A percentile compares a stretch with the other conserved stretches of the same genome.
Evolutionary conservation across 1,140 invertebrate species (phyloP).

Genomic region (Meteorus sp.): DNA sequence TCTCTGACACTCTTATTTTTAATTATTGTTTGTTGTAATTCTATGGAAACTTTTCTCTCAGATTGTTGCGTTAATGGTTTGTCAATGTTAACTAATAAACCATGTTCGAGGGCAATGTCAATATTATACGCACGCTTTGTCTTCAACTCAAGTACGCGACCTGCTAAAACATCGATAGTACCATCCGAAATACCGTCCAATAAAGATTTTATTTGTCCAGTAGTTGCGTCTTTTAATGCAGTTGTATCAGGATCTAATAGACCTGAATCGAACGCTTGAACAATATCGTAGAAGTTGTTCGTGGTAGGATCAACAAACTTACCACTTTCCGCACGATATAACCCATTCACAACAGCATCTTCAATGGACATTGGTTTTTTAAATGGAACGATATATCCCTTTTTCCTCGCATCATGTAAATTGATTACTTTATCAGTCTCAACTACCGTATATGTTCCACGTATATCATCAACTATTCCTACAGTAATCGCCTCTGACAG

Average conservation of each 20-base stretch:
- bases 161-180: slow-evolving; percentile 74
- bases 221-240: slow-evolving; percentile 74
- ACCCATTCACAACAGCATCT: slow-evolving; percentile 73
- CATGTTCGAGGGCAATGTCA: slow-evolving; percentile 73
- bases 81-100: slow-evolving; percentile 73
- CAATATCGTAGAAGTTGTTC: slow-evolving; percentile 71
- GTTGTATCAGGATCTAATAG: slow-evolving; percentile 78
- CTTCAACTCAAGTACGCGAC: slow-evolving; percentile 77
- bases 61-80: slow-evolving; percentile 63
- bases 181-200: slow-evolving; percentile 76
- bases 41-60: slow-evolving; percentile 40
- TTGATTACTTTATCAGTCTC: slow-evolving; percentile 64
- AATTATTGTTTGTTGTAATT: slow-evolving; percentile 54
- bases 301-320: slow-evolving; percentile 76
- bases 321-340: slow-evolving; percentile 78
- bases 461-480: slow-evolving; percentile 73
- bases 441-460: slow-evolving; percentile 70
- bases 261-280: slow-evolving; percentile 70
- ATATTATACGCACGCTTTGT: slow-evolving; percentile 73
- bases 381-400: slow-evolving; percentile 74
- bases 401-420: slow-evolving; percentile 71
- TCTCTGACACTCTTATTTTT: slow-evolving; percentile 61
- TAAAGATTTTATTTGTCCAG: slow-evolving; percentile 73
- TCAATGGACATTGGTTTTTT: slow-evolving; percentile 73
- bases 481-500: slow-evolving; percentile 75